Evolutionary conservation across 2,797 vertebrate genomes (phyloP).

Genomic region (Kryptopterus vitreolus): DNA sequence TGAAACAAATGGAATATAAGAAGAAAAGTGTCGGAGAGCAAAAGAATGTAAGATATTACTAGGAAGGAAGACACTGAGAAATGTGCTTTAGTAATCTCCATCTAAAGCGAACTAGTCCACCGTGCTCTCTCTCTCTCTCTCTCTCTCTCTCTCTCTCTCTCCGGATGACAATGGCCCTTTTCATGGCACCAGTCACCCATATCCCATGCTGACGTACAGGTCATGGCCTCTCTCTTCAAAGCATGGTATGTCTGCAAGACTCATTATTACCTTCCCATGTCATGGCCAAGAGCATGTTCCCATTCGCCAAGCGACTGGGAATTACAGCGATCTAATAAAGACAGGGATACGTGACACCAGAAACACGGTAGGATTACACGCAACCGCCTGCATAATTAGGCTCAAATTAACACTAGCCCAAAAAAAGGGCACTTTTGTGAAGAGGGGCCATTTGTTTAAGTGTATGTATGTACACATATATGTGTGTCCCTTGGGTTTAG

Average conservation of each 20-base stretch:
- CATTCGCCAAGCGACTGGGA: conserved; percentile 49
- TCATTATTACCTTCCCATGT: conserved; percentile 61
- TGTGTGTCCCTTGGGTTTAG: background rate
- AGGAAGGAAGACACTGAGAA: conserved; percentile 21
- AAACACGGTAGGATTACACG: conserved; percentile 14
- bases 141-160: conserved; percentile 27
- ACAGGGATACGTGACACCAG: conserved; percentile 30
- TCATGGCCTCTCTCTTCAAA: conserved; percentile 67
- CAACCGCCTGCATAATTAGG: conserved; percentile 37
- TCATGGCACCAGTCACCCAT: conserved; percentile 57
- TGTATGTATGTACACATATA: background rate
- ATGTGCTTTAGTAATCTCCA: conserved; percentile 52
- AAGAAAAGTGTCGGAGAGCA: background rate
- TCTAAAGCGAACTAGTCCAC: conserved; percentile 25
- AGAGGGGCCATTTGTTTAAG: conserved; percentile 28
- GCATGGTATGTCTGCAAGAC: conserved; percentile 54
- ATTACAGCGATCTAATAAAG: conserved; percentile 65
- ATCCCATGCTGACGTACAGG: conserved; percentile 59
- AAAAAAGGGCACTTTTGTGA: conserved; percentile 15
- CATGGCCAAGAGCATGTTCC: conserved; percentile 28
- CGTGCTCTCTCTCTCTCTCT: conserved; percentile 24
- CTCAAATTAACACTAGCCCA: conserved; percentile 23
- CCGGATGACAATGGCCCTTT: conserved; percentile 49
- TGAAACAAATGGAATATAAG: background rate
- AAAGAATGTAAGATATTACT: background rate